phyloP scores from a whole-genome alignment of 1,140 invertebrate species.

The Neotoxoptera formosana region DNA sequence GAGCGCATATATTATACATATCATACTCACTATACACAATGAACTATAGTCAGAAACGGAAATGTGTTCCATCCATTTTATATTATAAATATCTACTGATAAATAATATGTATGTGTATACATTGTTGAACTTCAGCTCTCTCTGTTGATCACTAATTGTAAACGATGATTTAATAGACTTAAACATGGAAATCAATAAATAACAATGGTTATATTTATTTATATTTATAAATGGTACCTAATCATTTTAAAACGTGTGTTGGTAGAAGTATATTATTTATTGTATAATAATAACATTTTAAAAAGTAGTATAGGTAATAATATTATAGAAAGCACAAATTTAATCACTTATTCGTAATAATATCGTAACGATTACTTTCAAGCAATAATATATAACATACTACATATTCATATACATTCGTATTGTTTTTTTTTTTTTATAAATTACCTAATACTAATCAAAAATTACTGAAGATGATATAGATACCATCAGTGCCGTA shows the following conservation, averaged over 20 bases:
- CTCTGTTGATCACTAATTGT: slow-evolving; percentile 4
- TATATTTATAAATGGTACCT: too few relatives aligned
- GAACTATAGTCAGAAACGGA: background rate
- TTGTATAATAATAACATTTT: background rate
- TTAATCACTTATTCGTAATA: too few relatives aligned
- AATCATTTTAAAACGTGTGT: background rate
- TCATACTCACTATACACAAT: background rate
- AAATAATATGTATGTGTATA: background rate
- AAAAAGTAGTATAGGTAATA: background rate
- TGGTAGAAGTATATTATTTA: background rate
- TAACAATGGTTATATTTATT: background rate
- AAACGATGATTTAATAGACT: background rate
- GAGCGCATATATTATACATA: background rate
- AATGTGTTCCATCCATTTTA: background rate
- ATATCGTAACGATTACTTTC: too few relatives aligned
- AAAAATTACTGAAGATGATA: too few relatives aligned
- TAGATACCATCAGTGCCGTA: too few relatives aligned
- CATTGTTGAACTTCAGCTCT: slow-evolving; percentile 19
- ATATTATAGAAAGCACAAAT: background rate
- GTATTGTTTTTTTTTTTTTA: too few relatives aligned
- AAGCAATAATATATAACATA: too few relatives aligned
- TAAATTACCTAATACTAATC: too few relatives aligned
- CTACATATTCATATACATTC: too few relatives aligned
- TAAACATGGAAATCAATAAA: background rate
- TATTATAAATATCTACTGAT: background rate